Conservation (phyloP, 2,113 vertebrate genomes). For the Hyla sarda region DNA sequence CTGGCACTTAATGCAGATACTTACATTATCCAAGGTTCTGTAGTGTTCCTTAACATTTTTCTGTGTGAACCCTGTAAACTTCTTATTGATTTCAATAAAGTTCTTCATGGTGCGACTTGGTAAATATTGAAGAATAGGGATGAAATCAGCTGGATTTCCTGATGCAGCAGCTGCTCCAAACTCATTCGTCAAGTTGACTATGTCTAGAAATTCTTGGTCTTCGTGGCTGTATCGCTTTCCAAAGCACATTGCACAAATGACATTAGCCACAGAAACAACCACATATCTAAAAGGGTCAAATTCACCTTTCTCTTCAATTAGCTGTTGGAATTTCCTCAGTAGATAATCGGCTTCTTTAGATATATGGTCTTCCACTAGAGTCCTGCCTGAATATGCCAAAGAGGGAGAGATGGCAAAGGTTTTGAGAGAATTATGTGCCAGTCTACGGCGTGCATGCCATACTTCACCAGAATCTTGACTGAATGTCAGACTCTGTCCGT, state of each 20-base stretch:
- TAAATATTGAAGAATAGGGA: conserved; percentile 81
- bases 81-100: conserved; percentile 76
- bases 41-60: conserved; percentile 82
- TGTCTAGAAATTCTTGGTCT: conserved; percentile 76
- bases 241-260: conserved; percentile 89
- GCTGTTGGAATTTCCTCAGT: conserved; percentile 68
- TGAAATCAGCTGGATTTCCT: conserved; percentile 85
- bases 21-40: conserved; percentile 79
- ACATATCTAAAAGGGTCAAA: conserved; percentile 83
- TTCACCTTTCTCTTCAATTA: conserved; percentile 71
- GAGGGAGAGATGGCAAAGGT: conserved; percentile 70
- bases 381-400: conserved; percentile 66
- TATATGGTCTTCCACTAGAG: conserved; percentile 79
- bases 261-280: conserved; percentile 85
- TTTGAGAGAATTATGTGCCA: conserved; percentile 79
- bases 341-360: conserved; percentile 77
- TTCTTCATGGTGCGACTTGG: conserved; percentile 75
- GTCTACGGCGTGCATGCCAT: conserved; percentile 75
- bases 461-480: conserved; percentile 70
- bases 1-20: neutral
- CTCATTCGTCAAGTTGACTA: conserved; percentile 76
- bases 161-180: conserved; percentile 72
- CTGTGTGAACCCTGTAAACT: conserved; percentile 72
- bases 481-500: conserved; percentile 81
- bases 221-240: conserved; percentile 79